Percentiles rank a stretch among this genome's conserved stretches.
phyloP scores from a whole-genome alignment of 1,140 invertebrate genomes.

The Drosophila orosa region DNA sequence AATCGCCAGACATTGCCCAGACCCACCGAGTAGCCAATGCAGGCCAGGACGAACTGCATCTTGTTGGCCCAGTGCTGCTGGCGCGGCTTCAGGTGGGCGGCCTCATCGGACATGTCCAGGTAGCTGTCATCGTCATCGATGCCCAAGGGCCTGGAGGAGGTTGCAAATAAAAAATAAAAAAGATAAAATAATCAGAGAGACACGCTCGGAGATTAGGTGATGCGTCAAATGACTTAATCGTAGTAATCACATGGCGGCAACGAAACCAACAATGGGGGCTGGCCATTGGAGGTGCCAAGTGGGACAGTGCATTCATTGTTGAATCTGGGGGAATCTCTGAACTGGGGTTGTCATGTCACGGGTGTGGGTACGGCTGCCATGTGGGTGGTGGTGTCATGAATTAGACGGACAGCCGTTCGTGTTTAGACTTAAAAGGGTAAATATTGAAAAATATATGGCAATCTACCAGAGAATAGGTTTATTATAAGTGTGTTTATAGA shows the following conservation, averaged over 20 bases:
- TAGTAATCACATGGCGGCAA: constrained; percentile 63
- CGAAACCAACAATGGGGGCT: constrained; percentile 53
- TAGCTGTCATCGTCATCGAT: constrained; percentile 89
- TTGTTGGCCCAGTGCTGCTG: constrained; percentile 95
- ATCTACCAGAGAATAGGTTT: background rate
- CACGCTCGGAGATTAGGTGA: constrained; percentile 43
- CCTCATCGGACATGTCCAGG: constrained; percentile 87
- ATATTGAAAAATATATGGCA: constrained; percentile 19
- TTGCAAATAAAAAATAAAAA: constrained; percentile 27
- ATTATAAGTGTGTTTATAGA: background rate
- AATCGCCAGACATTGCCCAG: constrained; percentile 96
- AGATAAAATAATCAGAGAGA: background rate
- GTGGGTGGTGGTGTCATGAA: constrained; percentile 43
- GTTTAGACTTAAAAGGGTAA: constrained; percentile 30
- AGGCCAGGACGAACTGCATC: constrained; percentile 94
- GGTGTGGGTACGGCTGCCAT: constrained; percentile 18
- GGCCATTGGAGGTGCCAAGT: constrained; percentile 58
- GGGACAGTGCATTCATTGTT: constrained; percentile 54
- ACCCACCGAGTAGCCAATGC: constrained; percentile 96
- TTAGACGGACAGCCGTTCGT: constrained; percentile 27
- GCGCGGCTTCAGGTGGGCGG: constrained; percentile 88
- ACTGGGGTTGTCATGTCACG: constrained; percentile 35
- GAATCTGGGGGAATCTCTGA: constrained; percentile 28
- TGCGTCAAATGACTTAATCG: constrained; percentile 74
- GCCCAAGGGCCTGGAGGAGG: constrained; percentile 86